Evolutionary conservation across 2,888 invertebrate species (phyloP), one percentile per base, ranked within the genome.

Genomic region (Rhagophthalmus giganteus): DNA sequence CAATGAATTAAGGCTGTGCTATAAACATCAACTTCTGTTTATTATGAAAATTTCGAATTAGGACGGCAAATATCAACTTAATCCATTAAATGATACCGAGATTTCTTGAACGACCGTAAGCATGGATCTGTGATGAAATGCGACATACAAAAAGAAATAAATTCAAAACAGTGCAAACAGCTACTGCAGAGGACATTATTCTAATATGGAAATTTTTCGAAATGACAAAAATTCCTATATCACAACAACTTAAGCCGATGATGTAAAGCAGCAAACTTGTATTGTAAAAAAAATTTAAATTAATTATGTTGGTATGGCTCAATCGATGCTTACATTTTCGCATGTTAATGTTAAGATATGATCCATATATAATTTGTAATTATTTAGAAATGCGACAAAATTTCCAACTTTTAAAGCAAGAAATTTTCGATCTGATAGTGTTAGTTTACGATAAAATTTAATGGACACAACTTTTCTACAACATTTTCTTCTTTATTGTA

Each of bases 1-100:
- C 57, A 61, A 47, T 44, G 38, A 48, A 50, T 59, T 55, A 55
- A 59, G 58, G 60, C 59, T 62, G 60, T 61, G 61, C 60, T 60
- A 53, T 44, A 48, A 20, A 20, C 20, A 20, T 20, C 20, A 20
- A 20, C 20, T 20, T 20, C 20, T 20, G 20, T 20, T 5, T 20
- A 20, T 20, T 20, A 20, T 20, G 20, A 20, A 20, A 20, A 3
- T 7, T 20, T 7, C 20, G 7, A 5, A 20, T n/a, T n/a, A n/a
- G n/a, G n/a, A n/a, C n/a, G n/a, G n/a, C n/a, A n/a, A n/a, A n/a
- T n/a, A n/a, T n/a, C n/a, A n/a, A n/a, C n/a, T n/a, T n/a, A n/a
- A n/a, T n/a, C n/a, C n/a, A n/a, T n/a, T n/a, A n/a, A n/a, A n/a
- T n/a, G n/a, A n/a, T n/a, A n/a, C n/a, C n/a, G n/a, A n/a, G n/a